Evolutionary conservation across 2,113 vertebrate genomes (phyloP).

Genomic region (Colius striatus): DNA sequence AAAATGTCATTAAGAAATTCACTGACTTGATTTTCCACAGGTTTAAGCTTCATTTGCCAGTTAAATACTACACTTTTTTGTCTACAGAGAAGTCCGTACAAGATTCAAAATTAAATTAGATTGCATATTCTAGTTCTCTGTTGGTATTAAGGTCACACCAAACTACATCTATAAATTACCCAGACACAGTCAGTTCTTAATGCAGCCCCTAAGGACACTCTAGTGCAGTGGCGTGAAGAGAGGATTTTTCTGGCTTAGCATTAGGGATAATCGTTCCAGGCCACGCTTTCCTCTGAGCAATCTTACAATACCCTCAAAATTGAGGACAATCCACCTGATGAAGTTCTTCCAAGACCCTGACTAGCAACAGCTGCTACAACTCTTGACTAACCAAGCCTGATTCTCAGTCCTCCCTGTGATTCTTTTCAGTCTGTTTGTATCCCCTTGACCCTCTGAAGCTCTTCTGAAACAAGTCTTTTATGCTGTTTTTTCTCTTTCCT

Average conservation of each 20-base stretch:
- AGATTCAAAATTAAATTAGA: slow-evolving; percentile 65
- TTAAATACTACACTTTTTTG: slow-evolving; percentile 51
- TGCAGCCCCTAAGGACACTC: slow-evolving; percentile 49
- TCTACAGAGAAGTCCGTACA: slow-evolving; percentile 30
- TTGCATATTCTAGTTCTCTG: slow-evolving; percentile 53
- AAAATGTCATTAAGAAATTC: slow-evolving; percentile 65
- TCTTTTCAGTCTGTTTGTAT: background rate
- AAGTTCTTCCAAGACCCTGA: background rate
- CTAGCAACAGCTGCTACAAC: background rate
- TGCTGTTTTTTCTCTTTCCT: background rate
- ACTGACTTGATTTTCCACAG: slow-evolving; percentile 59
- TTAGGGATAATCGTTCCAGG: slow-evolving; percentile 12
- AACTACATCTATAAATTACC: slow-evolving; percentile 58
- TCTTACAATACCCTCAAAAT: background rate
- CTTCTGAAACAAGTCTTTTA: background rate
- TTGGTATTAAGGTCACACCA: slow-evolving; percentile 66
- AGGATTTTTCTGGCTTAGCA: slow-evolving; percentile 54
- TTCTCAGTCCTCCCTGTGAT: background rate
- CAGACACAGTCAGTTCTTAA: slow-evolving; percentile 42
- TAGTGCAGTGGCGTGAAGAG: slow-evolving; percentile 26
- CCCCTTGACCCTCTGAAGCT: background rate
- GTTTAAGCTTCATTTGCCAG: slow-evolving; percentile 60
- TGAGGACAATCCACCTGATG: slow-evolving; percentile 17
- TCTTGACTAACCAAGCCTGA: background rate
- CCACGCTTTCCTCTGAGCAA: background rate